A percentile compares a stretch with the other conserved stretches of the same genome.
These are phyloP conservation scores for Meiosimyza platycephala DNA, from an alignment of 2,888 invertebrate genomes.

Conservation along the genomic window DNA sequence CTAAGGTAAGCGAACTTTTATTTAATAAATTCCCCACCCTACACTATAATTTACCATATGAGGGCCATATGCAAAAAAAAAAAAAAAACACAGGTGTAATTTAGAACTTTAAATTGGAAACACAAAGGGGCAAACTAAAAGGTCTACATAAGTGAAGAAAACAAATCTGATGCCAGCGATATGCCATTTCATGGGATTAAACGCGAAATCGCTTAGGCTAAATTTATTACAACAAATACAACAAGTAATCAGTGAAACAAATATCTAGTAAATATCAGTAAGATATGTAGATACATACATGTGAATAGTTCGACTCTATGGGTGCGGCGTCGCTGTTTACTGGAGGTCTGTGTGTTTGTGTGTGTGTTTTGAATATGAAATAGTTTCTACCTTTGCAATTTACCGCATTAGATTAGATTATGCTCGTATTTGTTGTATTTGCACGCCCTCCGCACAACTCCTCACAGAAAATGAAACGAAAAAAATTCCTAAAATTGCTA, in stretches of 20 bases:
- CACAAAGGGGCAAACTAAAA: no score
- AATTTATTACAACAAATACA: not conserved
- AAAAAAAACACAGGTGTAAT: not conserved
- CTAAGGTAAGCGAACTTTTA: not conserved
- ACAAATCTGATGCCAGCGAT: no score
- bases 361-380: slow-evolving; percentile 39
- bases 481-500: no score
- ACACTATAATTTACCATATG: not conserved
- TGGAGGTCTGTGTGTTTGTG: slow-evolving; percentile 1
- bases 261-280: not conserved
- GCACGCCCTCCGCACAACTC: no score
- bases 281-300: not conserved
- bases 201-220: not conserved
- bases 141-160: no score
- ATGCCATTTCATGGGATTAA: not conserved
- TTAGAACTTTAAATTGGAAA: not conserved
- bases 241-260: no score
- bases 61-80: not conserved
- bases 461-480: no score
- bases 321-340: no score
- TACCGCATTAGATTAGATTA: slow-evolving; percentile 8
- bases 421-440: not conserved
- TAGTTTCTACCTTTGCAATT: slow-evolving; percentile 39
- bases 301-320: no score
- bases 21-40: no score